Evolutionary conservation across 2,113 vertebrate genomes (phyloP), one percentile per base, ranked within the genome.

Genomic region (Protomyctophum bolini): DNA sequence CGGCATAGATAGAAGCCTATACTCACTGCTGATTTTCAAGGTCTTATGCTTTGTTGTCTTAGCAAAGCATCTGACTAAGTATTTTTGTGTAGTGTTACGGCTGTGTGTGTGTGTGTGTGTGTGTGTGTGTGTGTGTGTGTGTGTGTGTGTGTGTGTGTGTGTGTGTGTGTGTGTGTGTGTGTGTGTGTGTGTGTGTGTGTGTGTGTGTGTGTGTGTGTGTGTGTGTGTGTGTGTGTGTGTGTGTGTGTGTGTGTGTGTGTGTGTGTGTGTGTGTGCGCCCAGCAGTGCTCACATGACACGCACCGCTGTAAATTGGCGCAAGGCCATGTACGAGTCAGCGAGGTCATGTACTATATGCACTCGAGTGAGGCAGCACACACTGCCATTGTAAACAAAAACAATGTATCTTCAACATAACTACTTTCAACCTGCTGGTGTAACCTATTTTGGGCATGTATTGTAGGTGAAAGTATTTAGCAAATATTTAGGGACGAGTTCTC

Each of bases 241-340:
- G 12, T 33, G 3, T 54, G 51, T 6, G 45, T 11, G 10, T 14
- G 54, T 7, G 14, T 10, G 49, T 56, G 63, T 58, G 47, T 51
- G 7, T 51, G 14, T 63, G 54, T 60, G 58, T 50, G 10, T 28
- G 50, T 51, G 4, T 54, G 57, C 68, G 7, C 14, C 63, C 46
- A 46, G 21, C 64, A 63, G 63, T 49, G 72, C 10, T 80, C 10
- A 41, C 33, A 51, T 58, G 78, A 78, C 59, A 78, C 61, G 52
- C 45, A 75, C 48, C 46, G 65, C 52, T 6, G 21, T 52, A 51
- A 70, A 70, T 82, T 81, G 82, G 78, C 70, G 66, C 50, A 33
- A 80, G 70, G 72, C 74, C 77, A 77, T 15, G 8, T 66, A 76
- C 76, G 80, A 81, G 64, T 85, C 76, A 84, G 83, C 75, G 72